These are phyloP conservation scores for Thaumetopoea pityocampa DNA, from an alignment of 1,140 invertebrate species.

Conservation along the genomic window DNA sequence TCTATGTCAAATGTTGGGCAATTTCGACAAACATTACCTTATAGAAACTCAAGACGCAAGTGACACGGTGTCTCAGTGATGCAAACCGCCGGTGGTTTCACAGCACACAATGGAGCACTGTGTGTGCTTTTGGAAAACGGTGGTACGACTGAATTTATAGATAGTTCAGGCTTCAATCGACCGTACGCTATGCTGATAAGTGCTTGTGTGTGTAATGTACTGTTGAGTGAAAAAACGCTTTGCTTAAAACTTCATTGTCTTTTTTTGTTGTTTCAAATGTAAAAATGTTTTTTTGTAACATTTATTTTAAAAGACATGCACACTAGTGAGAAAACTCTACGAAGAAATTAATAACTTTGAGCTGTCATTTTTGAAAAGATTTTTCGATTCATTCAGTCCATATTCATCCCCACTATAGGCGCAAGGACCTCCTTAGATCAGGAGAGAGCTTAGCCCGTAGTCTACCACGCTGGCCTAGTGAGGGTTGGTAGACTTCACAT, in stretches of 20 bases:
- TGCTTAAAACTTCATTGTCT: slow-evolving; percentile 11
- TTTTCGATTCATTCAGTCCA: too few species aligned
- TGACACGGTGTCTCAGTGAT: slow-evolving; percentile 1
- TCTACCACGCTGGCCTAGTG: too few species aligned
- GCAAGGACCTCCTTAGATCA: too few species aligned
- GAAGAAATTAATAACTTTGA: too few species aligned
- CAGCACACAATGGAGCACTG: too few species aligned
- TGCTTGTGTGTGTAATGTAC: slow-evolving; percentile 32
- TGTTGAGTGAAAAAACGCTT: slow-evolving; percentile 18
- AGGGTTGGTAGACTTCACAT: too few species aligned
- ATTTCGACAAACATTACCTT: slow-evolving; percentile 15
- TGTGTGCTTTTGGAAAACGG: slow-evolving; percentile 31
- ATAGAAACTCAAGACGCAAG: slow-evolving; percentile 5
- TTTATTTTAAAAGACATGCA: too few species aligned
- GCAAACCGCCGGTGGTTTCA: not conserved
- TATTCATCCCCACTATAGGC: too few species aligned
- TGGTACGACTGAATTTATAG: slow-evolving; percentile 38
- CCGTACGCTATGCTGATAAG: slow-evolving; percentile 45
- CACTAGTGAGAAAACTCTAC: too few species aligned
- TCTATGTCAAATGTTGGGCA: slow-evolving; percentile 18
- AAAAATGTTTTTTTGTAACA: too few species aligned
- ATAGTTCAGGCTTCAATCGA: slow-evolving; percentile 49
- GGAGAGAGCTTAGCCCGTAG: too few species aligned
- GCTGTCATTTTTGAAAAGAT: too few species aligned
- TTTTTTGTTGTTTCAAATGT: not conserved